Evolutionary conservation across 2,797 vertebrate genomes (phyloP).

Genomic region (Peromyscus nudipes): DNA sequence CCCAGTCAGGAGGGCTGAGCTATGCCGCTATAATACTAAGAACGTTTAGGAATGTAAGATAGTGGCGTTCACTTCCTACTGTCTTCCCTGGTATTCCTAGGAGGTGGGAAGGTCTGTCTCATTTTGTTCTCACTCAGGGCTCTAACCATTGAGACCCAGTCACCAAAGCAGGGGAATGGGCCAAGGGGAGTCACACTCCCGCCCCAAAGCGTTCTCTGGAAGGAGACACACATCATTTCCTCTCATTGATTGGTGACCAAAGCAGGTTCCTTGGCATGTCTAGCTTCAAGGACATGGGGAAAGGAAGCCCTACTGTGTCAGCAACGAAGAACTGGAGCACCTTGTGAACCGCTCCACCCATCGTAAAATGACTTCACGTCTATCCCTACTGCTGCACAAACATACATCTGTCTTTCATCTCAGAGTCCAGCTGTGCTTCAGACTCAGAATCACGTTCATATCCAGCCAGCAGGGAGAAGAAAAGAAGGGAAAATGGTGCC

Average conservation of each 20-base stretch:
- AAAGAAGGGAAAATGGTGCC: not conserved
- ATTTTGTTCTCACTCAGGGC: not conserved
- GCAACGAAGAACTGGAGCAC: not conserved
- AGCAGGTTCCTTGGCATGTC: not conserved
- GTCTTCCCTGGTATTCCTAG: not conserved
- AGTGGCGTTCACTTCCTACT: not conserved
- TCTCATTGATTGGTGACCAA: not conserved
- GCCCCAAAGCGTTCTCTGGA: not conserved
- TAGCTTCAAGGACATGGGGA: not conserved
- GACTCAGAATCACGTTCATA: not conserved
- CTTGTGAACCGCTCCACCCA: not conserved
- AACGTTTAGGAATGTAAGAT: not conserved
- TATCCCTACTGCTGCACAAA: no score
- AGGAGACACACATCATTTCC: not conserved
- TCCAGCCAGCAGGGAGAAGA: not conserved
- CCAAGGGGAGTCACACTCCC: not conserved
- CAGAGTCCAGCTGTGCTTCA: not conserved
- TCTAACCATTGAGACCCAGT: not conserved
- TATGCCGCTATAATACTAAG: not conserved
- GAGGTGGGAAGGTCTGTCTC: not conserved
- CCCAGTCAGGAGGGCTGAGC: not conserved
- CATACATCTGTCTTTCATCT: not conserved
- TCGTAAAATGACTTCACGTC: not conserved
- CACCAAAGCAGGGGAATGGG: not conserved
- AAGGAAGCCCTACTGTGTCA: not conserved